Evolutionary conservation across 2,888 invertebrate species (phyloP), one percentile per base, ranked within the genome.

Genomic region (Salticus scenicus): DNA sequence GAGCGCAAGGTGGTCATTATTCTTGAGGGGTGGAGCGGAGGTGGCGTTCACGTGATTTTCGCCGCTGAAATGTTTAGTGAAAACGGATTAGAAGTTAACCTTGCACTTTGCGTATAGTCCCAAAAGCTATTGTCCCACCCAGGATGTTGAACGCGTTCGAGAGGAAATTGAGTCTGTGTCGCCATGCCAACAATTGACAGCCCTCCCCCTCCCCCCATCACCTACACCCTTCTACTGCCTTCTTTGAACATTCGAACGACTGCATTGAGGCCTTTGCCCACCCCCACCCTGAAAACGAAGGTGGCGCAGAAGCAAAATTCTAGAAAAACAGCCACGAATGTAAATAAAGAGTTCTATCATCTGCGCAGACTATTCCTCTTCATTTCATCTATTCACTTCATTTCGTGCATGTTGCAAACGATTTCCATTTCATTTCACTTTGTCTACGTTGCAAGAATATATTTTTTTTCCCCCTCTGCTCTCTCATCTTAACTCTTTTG

Each of bases 141-240:
- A 83, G 83, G 83, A 83, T 83, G 77, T 83, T 66, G 72, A 77
- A 51, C 76, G 77, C 77, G 77, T 73, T 83, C 77, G 37, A 83
- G 73, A 83, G 83, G 83, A 83, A 83, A 83, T 83, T 83, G 83
- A 83, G 83, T 83, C 83, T 83, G 77, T 83, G 77, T 83, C 83
- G 77, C 73, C 83, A 83, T 83, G 83, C 83, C 83, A 83, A 83
- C 83, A 83, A 83, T 83, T 83, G 83, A 83, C 83, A 83, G 77
- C 42, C 42, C 64, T 17, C 20, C 37, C 37, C 37, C 37, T 7
- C 37, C 12, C 42, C 42, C 42, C 30, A 41, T 33, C 71, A 24
- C 63, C 20, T 42, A 30, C 74, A 30, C 64, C 85, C 47, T 71
- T 24, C 76, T 42, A 30, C 20, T 30, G 14, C 67, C 67, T 64